Evolutionary conservation across 1,140 invertebrate genomes (phyloP), one percentile per base, ranked within the genome.

Genomic region (Zaprionus tsacasi): DNA sequence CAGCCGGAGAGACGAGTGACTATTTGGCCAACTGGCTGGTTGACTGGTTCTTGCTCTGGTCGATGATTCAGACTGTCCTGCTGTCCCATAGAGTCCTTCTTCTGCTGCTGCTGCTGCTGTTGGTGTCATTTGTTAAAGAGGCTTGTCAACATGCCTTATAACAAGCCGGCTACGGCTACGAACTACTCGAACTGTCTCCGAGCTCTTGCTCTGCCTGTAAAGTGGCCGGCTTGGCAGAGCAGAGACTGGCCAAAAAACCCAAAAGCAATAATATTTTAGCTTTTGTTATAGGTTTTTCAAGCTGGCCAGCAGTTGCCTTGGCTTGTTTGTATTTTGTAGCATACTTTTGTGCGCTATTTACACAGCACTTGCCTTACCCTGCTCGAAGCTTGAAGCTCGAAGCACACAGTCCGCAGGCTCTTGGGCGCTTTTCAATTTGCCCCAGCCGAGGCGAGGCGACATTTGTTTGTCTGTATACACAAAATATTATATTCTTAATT

Each of bases 101-200:
- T 70, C 66, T 67, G 76, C 86, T 90, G 86, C 78, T 90, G 87
- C 21, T 21, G 21, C 21, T 21, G 21, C 86, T 90, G 86, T 80
- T 90, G 87, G 87, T 90, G 86, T 91, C 87, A 90, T 90, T 90
- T 90, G 87, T 87, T 90, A 90, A 90, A 90, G 87, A 90, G 87
- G 87, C 87, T 87, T 90, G 87, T 90, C 87, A 90, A 90, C 87
- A 90, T 87, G 83, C 83, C 83, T 81, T 85, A 83, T 88, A 88
- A 88, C 83, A 88, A 88, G 83, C 83, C 79, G 70, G 85, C 83
- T 87, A 74, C 83, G 78, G 78, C 76, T 76, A 80, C 82, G 75
- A 33, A 76, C 56, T 66, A 52, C 63, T 64, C 50, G 27, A 63
- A 54, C 58, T 57, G 50, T 73, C 25, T 70, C 36, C 63, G 52